Evolutionary conservation across 2,113 vertebrate species (phyloP), one percentile per base, ranked within the genome.

Genomic region (Ictidomys tridecemlineatus): DNA sequence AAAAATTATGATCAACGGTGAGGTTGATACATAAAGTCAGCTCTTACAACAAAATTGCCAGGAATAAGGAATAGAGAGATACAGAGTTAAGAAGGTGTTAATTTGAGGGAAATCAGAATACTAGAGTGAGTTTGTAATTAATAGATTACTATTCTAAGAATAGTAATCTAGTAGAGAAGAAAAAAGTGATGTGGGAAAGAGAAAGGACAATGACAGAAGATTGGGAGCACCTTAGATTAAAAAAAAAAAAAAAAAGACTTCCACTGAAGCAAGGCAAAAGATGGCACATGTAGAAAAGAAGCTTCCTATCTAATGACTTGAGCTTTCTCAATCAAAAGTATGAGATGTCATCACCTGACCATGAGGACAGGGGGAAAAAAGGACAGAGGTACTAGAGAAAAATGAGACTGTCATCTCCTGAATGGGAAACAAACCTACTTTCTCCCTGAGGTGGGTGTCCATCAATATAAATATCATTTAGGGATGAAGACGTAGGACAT

Each of bases 391-490:
- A 69, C 45, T 48, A 85, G 42, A 26, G 87, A 13, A 82, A 91
- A 92, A 83, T 14, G 39, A 69, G 61, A 84, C 45, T 69, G n/a
- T 16, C n/a, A 34, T 70, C 48, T 53, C 83, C 76, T 42, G 42
- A 58, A 80, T 63, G 42, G 39, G 88, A 63, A 95, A 73, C 45
- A 92, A 93, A 18, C 8, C 17, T 91, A 69, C 86, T 72, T 96
- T 78, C 67, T 39, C 39, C 24, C 17, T 89, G 48, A 91, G 72
- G 78, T 73, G 6, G 67, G 51, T 78, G 39, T 87, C 70, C 39
- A 67, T 79, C 77, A 93, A 89, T 13, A 70, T 70, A 67, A 85
- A 95, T 76, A 48, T 89, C 73, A 92, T 42, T 93, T 67, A 92
- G 28, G 53, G 45, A 69, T 58, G 32, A 96, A 93, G 74, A 83